Evolutionary conservation across 2,888 invertebrate genomes (phyloP).

Genomic region (Aelia acuminata): DNA sequence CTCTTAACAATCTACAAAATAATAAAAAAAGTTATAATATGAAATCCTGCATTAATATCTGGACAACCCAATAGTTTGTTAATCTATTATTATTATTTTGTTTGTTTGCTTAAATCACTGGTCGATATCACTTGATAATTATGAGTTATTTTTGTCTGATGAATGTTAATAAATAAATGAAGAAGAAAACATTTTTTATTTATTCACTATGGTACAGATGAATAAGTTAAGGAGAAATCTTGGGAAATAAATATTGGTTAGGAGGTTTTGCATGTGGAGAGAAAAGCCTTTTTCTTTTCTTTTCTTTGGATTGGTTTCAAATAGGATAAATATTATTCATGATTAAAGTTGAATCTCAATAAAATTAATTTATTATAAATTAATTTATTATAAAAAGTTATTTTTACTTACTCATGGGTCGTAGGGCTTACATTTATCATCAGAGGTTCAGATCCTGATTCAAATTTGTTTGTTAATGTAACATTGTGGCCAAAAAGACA

Average conservation of each 20-base stretch:
- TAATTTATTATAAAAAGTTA: slow-evolving; percentile 18
- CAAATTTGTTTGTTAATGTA: slow-evolving; percentile 95
- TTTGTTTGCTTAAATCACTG: too few species aligned
- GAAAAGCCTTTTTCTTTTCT: not conserved
- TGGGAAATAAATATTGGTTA: too few species aligned
- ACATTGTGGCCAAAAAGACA: slow-evolving; percentile 97
- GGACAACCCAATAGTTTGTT: too few species aligned
- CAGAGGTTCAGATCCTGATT: slow-evolving; percentile 91
- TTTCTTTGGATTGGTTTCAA: not conserved
- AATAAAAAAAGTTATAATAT: not conserved
- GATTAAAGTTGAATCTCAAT: slow-evolving; percentile 23
- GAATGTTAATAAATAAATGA: too few species aligned
- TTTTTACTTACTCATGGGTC: slow-evolving; percentile 84
- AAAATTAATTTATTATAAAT: too few species aligned
- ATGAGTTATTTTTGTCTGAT: too few species aligned
- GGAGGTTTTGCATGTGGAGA: too few species aligned
- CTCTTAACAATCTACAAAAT: slow-evolving; percentile 71
- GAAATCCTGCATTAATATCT: not conserved
- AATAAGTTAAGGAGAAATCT: too few species aligned
- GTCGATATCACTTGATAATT: too few species aligned
- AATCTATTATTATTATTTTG: too few species aligned
- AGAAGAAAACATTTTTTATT: too few species aligned
- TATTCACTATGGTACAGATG: too few species aligned
- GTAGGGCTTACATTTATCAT: slow-evolving; percentile 95
- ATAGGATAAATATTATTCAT: not conserved